Conservation (phyloP, 2,113 vertebrate species). For the Lampris megalopsis region DNA sequence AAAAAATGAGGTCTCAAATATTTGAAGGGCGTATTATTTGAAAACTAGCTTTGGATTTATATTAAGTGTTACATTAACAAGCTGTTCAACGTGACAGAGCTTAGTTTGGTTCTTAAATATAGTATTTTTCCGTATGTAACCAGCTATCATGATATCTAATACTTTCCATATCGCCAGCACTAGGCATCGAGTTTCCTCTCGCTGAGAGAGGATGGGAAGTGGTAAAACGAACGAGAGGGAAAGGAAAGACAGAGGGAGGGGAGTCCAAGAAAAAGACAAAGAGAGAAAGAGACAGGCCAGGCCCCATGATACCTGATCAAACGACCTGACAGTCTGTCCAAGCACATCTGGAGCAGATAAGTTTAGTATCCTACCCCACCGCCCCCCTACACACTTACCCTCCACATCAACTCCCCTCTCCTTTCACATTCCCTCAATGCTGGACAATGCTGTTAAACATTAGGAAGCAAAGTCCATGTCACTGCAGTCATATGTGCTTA, state of each 20-base stretch:
- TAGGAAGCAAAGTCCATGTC: constrained; percentile 51
- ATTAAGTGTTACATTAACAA: no score
- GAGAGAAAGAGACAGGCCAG: constrained; percentile 30
- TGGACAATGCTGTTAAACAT: constrained; percentile 48
- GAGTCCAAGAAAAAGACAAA: background rate
- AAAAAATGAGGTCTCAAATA: no score
- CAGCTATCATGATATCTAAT: no score
- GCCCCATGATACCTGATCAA: constrained; percentile 64
- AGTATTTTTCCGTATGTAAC: no score
- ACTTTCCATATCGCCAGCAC: no score
- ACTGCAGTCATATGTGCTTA: constrained; percentile 32
- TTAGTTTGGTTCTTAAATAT: no score
- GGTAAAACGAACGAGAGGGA: constrained; percentile 6
- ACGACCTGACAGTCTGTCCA: constrained; percentile 55
- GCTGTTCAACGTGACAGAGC: no score
- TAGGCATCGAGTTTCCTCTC: constrained; percentile 9
- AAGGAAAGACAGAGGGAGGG: background rate
- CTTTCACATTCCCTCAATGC: constrained; percentile 30
- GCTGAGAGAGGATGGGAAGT: constrained; percentile 17
- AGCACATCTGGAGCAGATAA: constrained; percentile 75
- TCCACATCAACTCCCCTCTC: constrained; percentile 19
- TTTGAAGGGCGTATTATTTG: no score
- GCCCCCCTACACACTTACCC: background rate
- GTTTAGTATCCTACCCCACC: background rate
- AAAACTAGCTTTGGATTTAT: no score